These are phyloP conservation scores for Melitaea athalia DNA, from an alignment of 2,888 invertebrate species.

Conservation along the genomic window DNA sequence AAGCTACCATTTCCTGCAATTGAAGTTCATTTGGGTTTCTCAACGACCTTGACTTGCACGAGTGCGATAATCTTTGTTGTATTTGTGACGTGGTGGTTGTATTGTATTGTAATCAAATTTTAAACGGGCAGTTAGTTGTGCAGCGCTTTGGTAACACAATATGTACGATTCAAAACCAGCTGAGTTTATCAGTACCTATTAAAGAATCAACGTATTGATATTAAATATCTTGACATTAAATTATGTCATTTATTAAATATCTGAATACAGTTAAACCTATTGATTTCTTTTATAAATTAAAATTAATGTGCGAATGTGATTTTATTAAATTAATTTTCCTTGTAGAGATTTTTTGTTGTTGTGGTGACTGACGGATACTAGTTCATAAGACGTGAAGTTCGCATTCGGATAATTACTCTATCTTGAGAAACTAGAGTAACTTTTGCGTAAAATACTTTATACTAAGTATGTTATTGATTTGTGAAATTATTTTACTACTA, in stretches of 20 bases:
- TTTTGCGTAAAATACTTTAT: too few species aligned
- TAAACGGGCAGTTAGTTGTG: slow-evolving; percentile 8
- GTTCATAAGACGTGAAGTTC: neutral
- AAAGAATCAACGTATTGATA: neutral
- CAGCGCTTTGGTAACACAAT: neutral
- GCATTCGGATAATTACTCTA: neutral
- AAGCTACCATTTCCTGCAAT: slow-evolving; percentile 28
- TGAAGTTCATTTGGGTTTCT: slow-evolving; percentile 31
- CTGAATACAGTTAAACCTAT: too few species aligned
- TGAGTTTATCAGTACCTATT: neutral
- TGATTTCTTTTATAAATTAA: too few species aligned
- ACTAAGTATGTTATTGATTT: too few species aligned
- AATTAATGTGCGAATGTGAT: neutral
- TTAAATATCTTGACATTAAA: too few species aligned
- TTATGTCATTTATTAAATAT: too few species aligned
- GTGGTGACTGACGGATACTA: neutral
- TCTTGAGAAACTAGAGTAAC: neutral
- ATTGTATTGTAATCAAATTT: slow-evolving; percentile 35
- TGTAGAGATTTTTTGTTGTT: neutral
- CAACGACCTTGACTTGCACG: slow-evolving; percentile 31
- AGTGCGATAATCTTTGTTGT: slow-evolving; percentile 32
- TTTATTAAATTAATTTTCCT: neutral
- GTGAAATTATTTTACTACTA: too few species aligned
- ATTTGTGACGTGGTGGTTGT: slow-evolving; percentile 21
- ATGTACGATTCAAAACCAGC: neutral